Conservation (phyloP, 2,113 vertebrate species). For the Mustela nigripes region DNA sequence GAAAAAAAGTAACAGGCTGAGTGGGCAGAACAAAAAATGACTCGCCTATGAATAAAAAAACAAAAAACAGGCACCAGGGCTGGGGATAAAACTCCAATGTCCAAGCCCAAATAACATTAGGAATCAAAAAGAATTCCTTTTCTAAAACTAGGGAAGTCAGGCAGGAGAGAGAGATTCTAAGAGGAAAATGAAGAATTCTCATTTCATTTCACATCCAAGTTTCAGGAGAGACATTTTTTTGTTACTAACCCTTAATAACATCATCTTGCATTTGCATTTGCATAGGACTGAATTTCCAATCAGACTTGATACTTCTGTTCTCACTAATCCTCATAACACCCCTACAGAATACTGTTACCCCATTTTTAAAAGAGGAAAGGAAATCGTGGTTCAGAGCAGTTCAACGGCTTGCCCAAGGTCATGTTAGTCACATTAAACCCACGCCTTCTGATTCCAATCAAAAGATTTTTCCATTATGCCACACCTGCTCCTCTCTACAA, state of each 20-base stretch:
- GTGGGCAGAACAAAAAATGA: constrained; percentile 18
- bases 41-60: constrained; percentile 20
- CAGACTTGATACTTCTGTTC: constrained; percentile 28
- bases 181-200: constrained; percentile 50
- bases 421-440: background rate
- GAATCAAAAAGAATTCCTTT: background rate
- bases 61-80: background rate
- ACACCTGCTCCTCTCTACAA: constrained; percentile 15
- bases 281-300: constrained; percentile 49
- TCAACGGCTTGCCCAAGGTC: constrained; percentile 10
- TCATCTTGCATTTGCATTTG: constrained; percentile 33
- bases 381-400: background rate
- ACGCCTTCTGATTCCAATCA: constrained; percentile 42
- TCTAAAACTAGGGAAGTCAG: constrained; percentile 39
- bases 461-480: constrained; percentile 37
- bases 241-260: constrained; percentile 2
- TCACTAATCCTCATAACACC: constrained; percentile 7
- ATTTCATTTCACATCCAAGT: constrained; percentile 21
- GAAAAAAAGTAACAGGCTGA: constrained; percentile 17
- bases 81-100: background rate
- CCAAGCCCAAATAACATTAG: constrained; percentile 58
- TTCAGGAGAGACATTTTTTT: constrained; percentile 40
- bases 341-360: background rate
- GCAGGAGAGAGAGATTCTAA: background rate
- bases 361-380: background rate